Percentiles rank a stretch among this genome's conserved stretches.
These are phyloP conservation scores for Macquaria ambigua DNA, from an alignment of 2,113 vertebrate species.

Conservation along the genomic window DNA sequence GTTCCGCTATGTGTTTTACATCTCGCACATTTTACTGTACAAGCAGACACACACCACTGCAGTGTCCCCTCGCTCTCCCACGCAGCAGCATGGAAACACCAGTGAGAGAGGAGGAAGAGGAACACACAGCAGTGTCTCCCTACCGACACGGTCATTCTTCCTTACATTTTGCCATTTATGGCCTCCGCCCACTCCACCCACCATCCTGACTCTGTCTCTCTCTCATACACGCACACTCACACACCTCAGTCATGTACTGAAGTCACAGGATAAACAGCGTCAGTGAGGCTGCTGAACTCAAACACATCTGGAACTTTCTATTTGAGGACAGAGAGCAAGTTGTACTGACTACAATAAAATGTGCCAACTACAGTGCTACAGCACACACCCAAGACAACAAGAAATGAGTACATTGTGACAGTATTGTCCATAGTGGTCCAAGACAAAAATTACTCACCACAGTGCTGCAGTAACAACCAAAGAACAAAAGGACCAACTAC, in stretches of 20 bases:
- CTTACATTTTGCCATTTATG: slow-evolving; percentile 55
- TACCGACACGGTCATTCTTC: slow-evolving; percentile 15
- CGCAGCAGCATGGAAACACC: slow-evolving; percentile 67
- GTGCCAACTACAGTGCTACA: neutral
- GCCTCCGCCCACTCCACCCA: slow-evolving; percentile 57
- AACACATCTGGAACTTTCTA: neutral
- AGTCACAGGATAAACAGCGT: slow-evolving; percentile 9
- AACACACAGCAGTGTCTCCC: slow-evolving; percentile 32
- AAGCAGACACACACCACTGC: neutral
- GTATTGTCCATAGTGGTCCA: neutral
- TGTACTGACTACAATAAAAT: neutral
- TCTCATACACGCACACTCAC: neutral
- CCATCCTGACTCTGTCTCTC: slow-evolving; percentile 1
- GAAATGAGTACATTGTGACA: neutral
- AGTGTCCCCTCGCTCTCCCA: slow-evolving; percentile 50
- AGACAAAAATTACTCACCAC: neutral
- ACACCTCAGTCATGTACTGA: slow-evolving; percentile 7
- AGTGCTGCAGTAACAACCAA: neutral
- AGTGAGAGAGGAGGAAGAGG: slow-evolving; percentile 29
- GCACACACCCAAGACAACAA: neutral
- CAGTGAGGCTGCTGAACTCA: neutral
- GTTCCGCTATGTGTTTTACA: neutral
- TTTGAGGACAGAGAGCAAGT: neutral
- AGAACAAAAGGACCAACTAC: neutral
- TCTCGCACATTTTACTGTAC: neutral